These are phyloP conservation scores for Dryomyza anilis DNA, from an alignment of 2,888 invertebrate genomes.

Conservation along the genomic window DNA sequence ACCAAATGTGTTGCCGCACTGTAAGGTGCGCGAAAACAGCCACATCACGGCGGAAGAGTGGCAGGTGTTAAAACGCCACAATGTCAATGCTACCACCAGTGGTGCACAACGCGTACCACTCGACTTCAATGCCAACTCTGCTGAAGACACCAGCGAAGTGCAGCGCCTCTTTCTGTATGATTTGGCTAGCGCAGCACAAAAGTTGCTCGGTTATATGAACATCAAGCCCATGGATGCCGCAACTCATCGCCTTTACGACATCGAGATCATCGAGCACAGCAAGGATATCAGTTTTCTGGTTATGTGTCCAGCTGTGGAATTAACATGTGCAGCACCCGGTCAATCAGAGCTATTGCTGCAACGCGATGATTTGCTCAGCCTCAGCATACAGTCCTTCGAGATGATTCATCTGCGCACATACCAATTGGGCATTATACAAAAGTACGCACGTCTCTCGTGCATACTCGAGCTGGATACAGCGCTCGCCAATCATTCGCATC, in stretches of 20 bases:
- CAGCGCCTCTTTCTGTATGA: slow-evolving; percentile 81
- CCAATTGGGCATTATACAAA: slow-evolving; percentile 85
- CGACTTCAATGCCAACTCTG: slow-evolving; percentile 56
- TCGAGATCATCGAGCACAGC: slow-evolving; percentile 92
- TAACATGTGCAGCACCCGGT: slow-evolving; percentile 89
- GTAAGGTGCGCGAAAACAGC: slow-evolving; percentile 90
- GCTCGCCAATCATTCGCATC: slow-evolving; percentile 87
- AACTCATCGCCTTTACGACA: slow-evolving; percentile 84
- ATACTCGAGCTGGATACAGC: slow-evolving; percentile 91
- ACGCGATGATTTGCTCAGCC: slow-evolving; percentile 81
- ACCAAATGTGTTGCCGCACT: slow-evolving; percentile 94
- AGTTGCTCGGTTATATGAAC: slow-evolving; percentile 81
- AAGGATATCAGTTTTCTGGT: slow-evolving; percentile 90
- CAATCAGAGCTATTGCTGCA: slow-evolving; percentile 84
- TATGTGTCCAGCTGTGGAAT: slow-evolving; percentile 89
- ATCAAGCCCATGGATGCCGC: slow-evolving; percentile 72
- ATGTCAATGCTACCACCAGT: slow-evolving; percentile 20
- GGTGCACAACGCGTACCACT: slow-evolving; percentile 42
- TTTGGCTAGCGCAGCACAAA: slow-evolving; percentile 74
- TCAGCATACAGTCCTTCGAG: slow-evolving; percentile 93
- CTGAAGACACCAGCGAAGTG: slow-evolving; percentile 70
- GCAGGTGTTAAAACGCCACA: slow-evolving; percentile 78
- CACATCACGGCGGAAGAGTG: slow-evolving; percentile 97
- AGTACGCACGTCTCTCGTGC: slow-evolving; percentile 91
- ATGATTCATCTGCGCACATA: slow-evolving; percentile 96